Conservation (phyloP, 2,113 vertebrate genomes). For the Pogonocichla stellata region DNA sequence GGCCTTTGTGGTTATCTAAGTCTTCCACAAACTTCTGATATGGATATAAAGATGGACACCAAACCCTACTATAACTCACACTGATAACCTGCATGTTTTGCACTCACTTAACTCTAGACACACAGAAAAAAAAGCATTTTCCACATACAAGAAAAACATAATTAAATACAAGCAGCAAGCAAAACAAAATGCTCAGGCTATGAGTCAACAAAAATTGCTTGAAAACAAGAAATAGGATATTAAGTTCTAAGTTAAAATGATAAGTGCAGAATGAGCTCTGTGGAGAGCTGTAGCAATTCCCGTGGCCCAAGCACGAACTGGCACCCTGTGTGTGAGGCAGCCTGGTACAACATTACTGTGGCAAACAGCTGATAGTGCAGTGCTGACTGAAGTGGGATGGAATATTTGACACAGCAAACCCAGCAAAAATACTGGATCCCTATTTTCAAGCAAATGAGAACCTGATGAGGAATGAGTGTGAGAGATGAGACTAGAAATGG, state of each 20-base stretch:
- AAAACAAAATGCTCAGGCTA: slow-evolving; percentile 12
- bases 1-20: not conserved
- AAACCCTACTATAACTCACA: not conserved
- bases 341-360: not conserved
- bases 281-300: not conserved
- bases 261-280: not conserved
- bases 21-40: not conserved
- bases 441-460: not conserved
- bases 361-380: not conserved
- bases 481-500: not conserved
- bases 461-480: not conserved
- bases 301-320: fast-evolving
- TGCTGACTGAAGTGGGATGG: not conserved
- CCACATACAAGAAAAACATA: not conserved
- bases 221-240: not conserved
- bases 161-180: not conserved
- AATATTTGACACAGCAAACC: not conserved
- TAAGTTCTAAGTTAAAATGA: not conserved
- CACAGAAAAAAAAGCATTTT: not conserved
- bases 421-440: not conserved
- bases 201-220: not conserved
- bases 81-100: not conserved
- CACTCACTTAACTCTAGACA: not conserved
- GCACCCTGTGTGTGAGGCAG: not conserved
- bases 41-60: not conserved